Conservation (phyloP, 2,888 invertebrate genomes). For the Stenurella melanura region DNA sequence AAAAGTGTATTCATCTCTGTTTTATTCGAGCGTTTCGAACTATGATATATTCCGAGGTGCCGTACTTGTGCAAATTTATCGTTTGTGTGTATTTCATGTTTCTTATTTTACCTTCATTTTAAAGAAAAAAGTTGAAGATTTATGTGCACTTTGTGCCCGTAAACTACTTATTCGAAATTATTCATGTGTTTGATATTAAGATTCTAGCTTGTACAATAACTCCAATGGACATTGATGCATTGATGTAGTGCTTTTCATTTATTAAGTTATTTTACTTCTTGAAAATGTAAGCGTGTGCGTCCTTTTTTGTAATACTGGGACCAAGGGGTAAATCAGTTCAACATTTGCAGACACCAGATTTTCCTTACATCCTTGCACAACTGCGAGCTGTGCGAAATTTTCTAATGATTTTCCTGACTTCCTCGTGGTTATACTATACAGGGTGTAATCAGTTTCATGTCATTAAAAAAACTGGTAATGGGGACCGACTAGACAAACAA, state of each 20-base stretch:
- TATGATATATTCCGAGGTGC: neutral
- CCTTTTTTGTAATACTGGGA: neutral
- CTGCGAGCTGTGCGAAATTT: too few relatives aligned
- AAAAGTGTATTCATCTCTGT: neutral
- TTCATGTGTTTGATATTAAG: constrained; percentile 21
- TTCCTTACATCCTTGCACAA: too few relatives aligned
- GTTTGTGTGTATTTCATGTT: constrained; percentile 18
- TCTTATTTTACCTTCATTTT: constrained; percentile 29
- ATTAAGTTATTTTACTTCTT: neutral
- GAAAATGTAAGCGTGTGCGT: neutral
- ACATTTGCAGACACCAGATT: too few relatives aligned
- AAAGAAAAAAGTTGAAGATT: constrained; percentile 22
- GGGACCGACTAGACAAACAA: too few relatives aligned
- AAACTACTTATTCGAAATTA: constrained; percentile 24
- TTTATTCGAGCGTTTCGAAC: constrained; percentile 22
- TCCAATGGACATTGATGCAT: neutral
- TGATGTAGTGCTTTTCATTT: neutral
- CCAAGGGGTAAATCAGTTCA: neutral
- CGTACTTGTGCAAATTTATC: constrained; percentile 22
- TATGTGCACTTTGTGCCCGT: constrained; percentile 7
- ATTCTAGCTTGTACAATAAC: constrained; percentile 1
- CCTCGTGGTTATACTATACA: too few relatives aligned
- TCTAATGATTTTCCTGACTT: too few relatives aligned
- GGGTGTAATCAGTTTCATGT: too few relatives aligned
- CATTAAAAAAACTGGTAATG: too few relatives aligned